Base-by-base conservation (phyloP, 2,888 invertebrate species). In the Tethea ocularis region DNA sequence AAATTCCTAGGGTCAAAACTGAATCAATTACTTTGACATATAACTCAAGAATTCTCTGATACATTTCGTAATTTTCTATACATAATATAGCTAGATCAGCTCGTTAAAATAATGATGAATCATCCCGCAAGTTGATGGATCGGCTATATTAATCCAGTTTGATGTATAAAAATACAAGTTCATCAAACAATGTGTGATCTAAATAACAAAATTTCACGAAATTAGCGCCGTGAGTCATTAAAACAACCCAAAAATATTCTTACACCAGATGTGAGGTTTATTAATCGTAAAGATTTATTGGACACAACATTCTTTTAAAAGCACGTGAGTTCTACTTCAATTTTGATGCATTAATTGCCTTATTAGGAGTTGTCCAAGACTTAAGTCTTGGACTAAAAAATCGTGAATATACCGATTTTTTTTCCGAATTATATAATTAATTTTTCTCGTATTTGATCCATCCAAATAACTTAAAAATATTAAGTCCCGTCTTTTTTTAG, bases 121-220 rank as follows among this genome's bases (percentile, higher is more conserved):
- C 75, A 80, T 60, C 57, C 63, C 69, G 57, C 61, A 55, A 52
- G 58, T 63, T 74, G 71, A 75, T 77, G 63, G 57, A 72, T 64
- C 71, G 63, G 36, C 71, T 68, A 66, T 72, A 72, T 75, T 76
- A 71, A 71, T n/a, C 73, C 61, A 69, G 65, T 58, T 68, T 61
- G 61, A 66, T 69, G 68, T 67, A 67, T 67, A 65, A 68, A 71
- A 57, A 56, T 51, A 54, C 6, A n/a, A 10, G 41, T 17, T 41
- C 24, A 29, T 22, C 60, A 58, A 61, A 66, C 63, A 61, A 62
- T 62, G 62, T 54, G 41, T 66, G 68, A 64, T 60, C 66, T 67
- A 71, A 59, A 59, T 59, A 59, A 36, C 52, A 29, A 29, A 26
- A 36, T 53, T 17, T 26, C 29, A 58, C 46, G 41, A 41, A 58